Base-by-base conservation (phyloP, 2,113 vertebrate genomes). In the Nerophis ophidion region DNA sequence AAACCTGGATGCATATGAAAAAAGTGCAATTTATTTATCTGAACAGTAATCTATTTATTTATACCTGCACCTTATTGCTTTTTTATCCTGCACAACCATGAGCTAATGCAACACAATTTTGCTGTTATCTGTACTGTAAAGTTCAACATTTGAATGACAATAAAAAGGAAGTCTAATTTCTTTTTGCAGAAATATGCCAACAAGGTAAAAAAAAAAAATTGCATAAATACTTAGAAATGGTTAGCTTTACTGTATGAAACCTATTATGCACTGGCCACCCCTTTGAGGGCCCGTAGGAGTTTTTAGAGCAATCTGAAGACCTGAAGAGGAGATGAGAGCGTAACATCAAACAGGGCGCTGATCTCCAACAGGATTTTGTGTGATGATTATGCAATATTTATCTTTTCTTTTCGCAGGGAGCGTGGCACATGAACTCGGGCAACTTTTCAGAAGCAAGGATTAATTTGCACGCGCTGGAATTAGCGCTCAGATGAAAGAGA, bases 381-480 rank as follows among this genome's bases (percentile, higher is more conserved):
- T 65, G 53, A 65, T 67, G 60, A 76, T 81, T 81, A 80, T 72
- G 77, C 65, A 85, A 85, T 79, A 83, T 86, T 77, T 75, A 83
- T 84, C 73, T 68, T 67, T 76, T 69, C 66, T 67, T 61, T 72
- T 77, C 71, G 74, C 74, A 6, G 46, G 72, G 74, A 76, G 79
- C 74, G 65, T 10, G 57, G 66, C 72, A 63, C 76, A 79, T 79
- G 78, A 87, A 82, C 83, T 76, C 52, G 8, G 78, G 66, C 79
- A 85, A 84, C 85, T 80, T 44, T 81, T 76, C 70, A 70, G 66
- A 79, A 73, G 81, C 66, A 67, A 68, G 79, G 84, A 88, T 86
- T 87, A 79, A 86, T 85, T 82, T 76, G 75, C 84, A 81, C 71
- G 66, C 80, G 36, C 74, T 68, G 65, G 84, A 86, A 87, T 88